Evolutionary conservation across 2,797 vertebrate genomes (phyloP), one percentile per base, ranked within the genome.

Genomic region (Gallinago stenura): DNA sequence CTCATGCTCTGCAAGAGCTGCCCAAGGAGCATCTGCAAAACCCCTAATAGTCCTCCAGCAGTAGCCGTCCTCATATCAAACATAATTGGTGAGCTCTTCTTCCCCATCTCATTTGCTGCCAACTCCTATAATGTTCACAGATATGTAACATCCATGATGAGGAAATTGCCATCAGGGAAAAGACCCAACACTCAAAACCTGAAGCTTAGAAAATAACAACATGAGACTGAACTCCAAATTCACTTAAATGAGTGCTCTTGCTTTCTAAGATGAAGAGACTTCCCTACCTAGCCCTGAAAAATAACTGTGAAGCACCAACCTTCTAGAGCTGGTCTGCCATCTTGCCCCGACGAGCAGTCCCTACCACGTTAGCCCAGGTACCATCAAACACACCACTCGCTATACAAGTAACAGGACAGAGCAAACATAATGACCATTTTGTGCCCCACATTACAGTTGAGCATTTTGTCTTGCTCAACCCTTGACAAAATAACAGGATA

Each of bases 131-230:
- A 17, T 28, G 1, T 5, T 28, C 46, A 6, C 41, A 3, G 20
- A 1, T 6, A 9, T 1, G 0, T 2, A 13, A 10, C 3, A 1
- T 1, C 10, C 20, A 2, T 0, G 3, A 39, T 8, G 28, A 18
- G 56, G 25, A 12, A 60, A n/a, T 6, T 1, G 39, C 19, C 12
- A 6, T 18, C 43, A 3, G 10, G 10, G 17, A 7, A 20, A 71
- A 58, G 69, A n/a, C 30, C 43, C 4, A 33, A 5, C 9, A 11
- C 45, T 28, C 9, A 3, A 8, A 15, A 73, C 39, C 22, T 28
- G 25, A 24, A 43, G 31, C 30, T 68, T 30, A 35, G 19, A 31
- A 22, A n/a, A 20, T 18, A 58, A 22, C 57, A 30, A 9, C 3
- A 7, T 14, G 60, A n/a, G n/a, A 69, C 31, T 2, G 35, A 56